These are phyloP conservation scores for Caradrina clavipalpis DNA, from an alignment of 2,888 invertebrate genomes.

Conservation along the genomic window DNA sequence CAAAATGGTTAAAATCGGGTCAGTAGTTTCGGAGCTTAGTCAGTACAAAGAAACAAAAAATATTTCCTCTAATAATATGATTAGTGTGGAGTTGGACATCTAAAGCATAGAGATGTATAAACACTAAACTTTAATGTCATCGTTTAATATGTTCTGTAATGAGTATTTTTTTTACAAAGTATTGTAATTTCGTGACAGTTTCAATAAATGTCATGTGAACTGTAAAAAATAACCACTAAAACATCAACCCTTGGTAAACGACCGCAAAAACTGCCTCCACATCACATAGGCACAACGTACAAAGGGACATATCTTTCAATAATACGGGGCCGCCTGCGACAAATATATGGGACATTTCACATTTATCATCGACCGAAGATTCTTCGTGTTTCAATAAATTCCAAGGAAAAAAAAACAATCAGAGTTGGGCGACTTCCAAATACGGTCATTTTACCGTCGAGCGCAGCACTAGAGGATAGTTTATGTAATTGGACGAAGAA, in stretches of 20 bases:
- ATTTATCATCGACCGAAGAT: slow-evolving; percentile 66
- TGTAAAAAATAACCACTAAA: slow-evolving; percentile 18
- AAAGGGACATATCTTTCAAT: slow-evolving; percentile 57
- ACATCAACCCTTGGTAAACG: slow-evolving; percentile 1
- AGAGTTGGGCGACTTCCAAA: slow-evolving; percentile 76
- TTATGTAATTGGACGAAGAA: slow-evolving; percentile 60
- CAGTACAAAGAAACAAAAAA: too few species aligned
- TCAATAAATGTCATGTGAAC: not conserved
- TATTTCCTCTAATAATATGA: too few species aligned
- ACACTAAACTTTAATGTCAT: not conserved
- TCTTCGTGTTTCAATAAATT: slow-evolving; percentile 71
- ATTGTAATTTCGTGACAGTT: not conserved
- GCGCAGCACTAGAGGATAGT: slow-evolving; percentile 47
- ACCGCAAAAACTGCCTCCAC: slow-evolving; percentile 40
- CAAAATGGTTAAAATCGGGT: too few species aligned
- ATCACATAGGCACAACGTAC: slow-evolving; percentile 48
- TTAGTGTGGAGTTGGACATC: too few species aligned
- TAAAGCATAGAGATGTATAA: not conserved
- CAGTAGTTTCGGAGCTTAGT: too few species aligned
- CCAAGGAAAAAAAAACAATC: slow-evolving; percentile 72
- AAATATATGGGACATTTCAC: slow-evolving; percentile 68
- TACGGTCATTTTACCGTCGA: slow-evolving; percentile 64
- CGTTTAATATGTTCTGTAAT: not conserved
- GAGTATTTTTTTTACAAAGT: not conserved
- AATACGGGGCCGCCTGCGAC: slow-evolving; percentile 59